Conservation (phyloP, 1,140 invertebrate species). For the Lycorma delicatula region DNA sequence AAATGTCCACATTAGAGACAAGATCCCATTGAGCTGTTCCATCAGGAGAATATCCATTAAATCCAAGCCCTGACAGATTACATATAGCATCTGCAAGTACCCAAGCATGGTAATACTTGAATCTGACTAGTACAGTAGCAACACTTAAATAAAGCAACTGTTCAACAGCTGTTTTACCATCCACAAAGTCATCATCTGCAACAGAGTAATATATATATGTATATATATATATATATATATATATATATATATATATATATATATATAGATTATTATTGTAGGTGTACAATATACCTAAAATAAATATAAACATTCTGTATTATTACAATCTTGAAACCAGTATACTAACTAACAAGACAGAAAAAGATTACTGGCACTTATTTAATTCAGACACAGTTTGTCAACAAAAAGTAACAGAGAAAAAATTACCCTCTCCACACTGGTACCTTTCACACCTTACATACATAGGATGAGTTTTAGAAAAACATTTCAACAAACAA, state of each 20-base stretch:
- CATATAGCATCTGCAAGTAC: conserved; percentile 86
- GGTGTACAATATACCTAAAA: too few species aligned
- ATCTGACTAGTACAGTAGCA: conserved; percentile 65
- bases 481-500: too few species aligned
- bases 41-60: conserved; percentile 67
- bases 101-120: conserved; percentile 98
- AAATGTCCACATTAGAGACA: conserved; percentile 82
- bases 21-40: conserved; percentile 75
- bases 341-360: too few species aligned
- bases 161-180: conserved; percentile 49
- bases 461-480: too few species aligned
- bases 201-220: conserved; percentile 19
- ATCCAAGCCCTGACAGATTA: conserved; percentile 88
- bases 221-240: not conserved
- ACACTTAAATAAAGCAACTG: conserved; percentile 70
- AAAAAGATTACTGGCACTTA: too few species aligned
- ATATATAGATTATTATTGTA: too few species aligned
- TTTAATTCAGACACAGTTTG: too few species aligned
- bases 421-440: too few species aligned
- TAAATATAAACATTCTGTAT: too few species aligned
- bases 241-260: not conserved
- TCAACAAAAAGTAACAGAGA: too few species aligned
- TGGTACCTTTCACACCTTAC: too few species aligned
- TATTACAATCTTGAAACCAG: too few species aligned
- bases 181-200: conserved; percentile 56